Evolutionary conservation across 2,888 invertebrate species (phyloP).

Genomic region (Anarsia innoxiella): DNA sequence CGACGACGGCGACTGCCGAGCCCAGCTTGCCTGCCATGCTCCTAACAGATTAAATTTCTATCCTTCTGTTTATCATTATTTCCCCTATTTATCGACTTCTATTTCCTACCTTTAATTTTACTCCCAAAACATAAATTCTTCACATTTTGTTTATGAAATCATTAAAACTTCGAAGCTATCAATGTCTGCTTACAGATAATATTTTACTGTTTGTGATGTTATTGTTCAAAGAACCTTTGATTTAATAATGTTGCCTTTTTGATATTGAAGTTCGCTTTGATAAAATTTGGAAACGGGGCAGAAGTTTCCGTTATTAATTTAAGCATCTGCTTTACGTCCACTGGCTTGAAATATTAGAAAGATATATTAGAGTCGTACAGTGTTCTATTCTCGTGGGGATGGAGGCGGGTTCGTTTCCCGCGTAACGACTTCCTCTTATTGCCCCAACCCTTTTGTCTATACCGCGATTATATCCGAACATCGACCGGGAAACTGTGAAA

Average conservation of each 20-base stretch:
- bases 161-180: too few species aligned
- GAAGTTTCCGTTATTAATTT: conserved; percentile 7
- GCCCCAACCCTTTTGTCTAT: conserved; percentile 10
- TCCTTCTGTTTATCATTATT: conserved; percentile 49
- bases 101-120: too few species aligned
- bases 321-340: background rate
- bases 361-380: conserved; percentile 4
- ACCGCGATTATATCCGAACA: conserved; percentile 13
- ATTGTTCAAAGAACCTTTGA: background rate
- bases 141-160: too few species aligned
- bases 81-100: conserved; percentile 31
- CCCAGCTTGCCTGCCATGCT: conserved; percentile 28
- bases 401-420: conserved; percentile 21
- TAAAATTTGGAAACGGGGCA: conserved; percentile 4
- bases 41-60: conserved; percentile 61
- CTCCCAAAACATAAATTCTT: too few species aligned
- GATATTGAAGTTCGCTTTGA: conserved; percentile 7
- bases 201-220: too few species aligned
- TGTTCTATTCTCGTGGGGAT: conserved; percentile 19
- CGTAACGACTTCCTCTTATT: conserved; percentile 14
- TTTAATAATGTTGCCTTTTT: conserved; percentile 5
- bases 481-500: conserved; percentile 9
- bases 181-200: too few species aligned
- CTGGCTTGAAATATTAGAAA: conserved; percentile 5
- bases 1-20: too few species aligned